Conservation (phyloP, 2,113 vertebrate genomes). For the Erinaceus europaeus region DNA sequence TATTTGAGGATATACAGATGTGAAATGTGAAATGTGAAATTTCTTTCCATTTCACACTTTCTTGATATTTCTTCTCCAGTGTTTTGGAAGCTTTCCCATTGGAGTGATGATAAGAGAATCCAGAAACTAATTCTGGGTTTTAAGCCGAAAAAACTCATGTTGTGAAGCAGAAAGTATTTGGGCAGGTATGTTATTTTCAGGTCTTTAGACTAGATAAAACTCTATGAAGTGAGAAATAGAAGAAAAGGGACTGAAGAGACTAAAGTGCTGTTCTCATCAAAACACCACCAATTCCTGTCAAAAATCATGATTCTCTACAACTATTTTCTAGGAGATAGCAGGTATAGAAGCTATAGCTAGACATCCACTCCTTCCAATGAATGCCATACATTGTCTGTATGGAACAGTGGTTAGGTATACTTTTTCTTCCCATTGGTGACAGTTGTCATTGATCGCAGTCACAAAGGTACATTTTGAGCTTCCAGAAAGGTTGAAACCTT, state of each 20-base stretch:
- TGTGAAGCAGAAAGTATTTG: neutral
- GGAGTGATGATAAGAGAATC: neutral
- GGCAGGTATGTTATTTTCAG: neutral
- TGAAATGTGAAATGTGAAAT: neutral
- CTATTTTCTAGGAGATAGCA: neutral
- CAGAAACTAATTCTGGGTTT: neutral
- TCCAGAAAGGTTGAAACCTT: neutral
- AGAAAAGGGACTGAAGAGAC: neutral
- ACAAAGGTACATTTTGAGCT: neutral
- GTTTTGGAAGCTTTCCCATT: constrained; percentile 9
- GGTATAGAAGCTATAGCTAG: neutral
- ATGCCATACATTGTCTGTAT: fast-evolving
- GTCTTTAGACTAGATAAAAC: neutral
- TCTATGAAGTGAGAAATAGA: neutral
- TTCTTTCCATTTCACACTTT: neutral
- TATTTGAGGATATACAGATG: neutral
- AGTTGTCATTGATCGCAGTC: no score
- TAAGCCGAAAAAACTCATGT: neutral
- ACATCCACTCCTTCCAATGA: neutral
- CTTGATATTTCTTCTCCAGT: neutral
- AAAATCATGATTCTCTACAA: neutral
- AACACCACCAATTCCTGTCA: neutral
- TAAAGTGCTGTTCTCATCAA: neutral
- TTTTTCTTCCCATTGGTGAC: no score
- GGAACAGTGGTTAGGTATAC: neutral